Base-by-base conservation (phyloP, 2,888 invertebrate species). In the Napeogenes sylphis region DNA sequence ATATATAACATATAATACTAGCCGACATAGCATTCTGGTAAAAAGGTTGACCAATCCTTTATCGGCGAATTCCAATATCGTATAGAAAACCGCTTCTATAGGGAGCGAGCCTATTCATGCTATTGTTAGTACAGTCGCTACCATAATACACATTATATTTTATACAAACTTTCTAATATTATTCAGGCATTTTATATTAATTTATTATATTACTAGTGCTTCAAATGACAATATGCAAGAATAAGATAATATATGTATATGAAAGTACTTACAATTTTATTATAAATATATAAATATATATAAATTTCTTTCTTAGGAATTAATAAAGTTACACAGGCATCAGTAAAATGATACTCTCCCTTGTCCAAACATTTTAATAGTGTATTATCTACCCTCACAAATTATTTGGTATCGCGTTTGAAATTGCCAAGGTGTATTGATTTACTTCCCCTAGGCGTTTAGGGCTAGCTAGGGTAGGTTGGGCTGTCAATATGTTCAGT, bases 401-500 rank as follows among this genome's bases (percentile, higher is more conserved):
- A 80, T 78, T 75, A 77, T 78, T 75, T 81, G 71, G 79, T 74
- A 78, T 83, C 81, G 79, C 78, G 81, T 80, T 84, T 82, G 81
- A 84, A 87, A 81, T 85, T 83, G 82, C 81, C 77, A 84, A 84
- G 83, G 81, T 73, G 76, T 87, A 89, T 90, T 83, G 89, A 89
- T 87, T 87, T 84, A 79, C 73, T 71, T 63, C 70, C 77, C 86
- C 81, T 79, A 38, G 61, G 69, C 69, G 66, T 66, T 72, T 73
- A 75, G 80, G 81, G 80, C 71, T 73, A 70, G 80, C 71, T 73
- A 70, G 69, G 71, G 63, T 68, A 63, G 76, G 61, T 64, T 65
- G 78, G 79, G 77, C 67, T 73, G 75, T 77, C 77, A 75, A 77
- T 80, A 77, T 75, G 77, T 70, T 75, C 12, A 30, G 30, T 51